Base-by-base conservation (phyloP, 2,113 vertebrate genomes). In the Oreotrochilus melanogaster region DNA sequence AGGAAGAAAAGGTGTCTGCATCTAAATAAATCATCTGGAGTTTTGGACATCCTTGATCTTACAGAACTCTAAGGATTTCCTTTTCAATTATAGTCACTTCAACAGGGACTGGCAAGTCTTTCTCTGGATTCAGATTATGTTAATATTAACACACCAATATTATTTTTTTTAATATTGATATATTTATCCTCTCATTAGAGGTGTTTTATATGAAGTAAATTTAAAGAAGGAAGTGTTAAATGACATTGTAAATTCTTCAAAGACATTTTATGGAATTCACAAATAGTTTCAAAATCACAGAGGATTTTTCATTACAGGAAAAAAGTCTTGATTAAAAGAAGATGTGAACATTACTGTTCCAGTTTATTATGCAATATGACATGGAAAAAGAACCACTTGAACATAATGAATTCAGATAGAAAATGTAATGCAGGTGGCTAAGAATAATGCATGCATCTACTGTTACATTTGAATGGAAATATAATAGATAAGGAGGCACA, bases 141-240 rank as follows among this genome's bases (percentile, higher is more conserved):
- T 80, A 72, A 66, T 73, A 84, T 56, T 91, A 88, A 72, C 42
- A 76, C 50, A 28, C 28, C 58, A 76, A 75, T 11, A 50, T 18
- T 76, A 89, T n/a, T 73, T 66, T 28, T 64, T 66, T 10, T 72
- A 85, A 48, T 58, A 58, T 58, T 53, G 37, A 79, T 57, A 64
- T 79, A 92, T 93, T 85, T 93, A 72, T 39, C 24, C 13, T 65
- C 3, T 65, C 39, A 31, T 89, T 85, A 89, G 86, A 85, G 42
- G 45, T 83, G 27, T 42, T 88, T 94, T 73, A 65, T 83, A 66
- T 31, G 16, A 90, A 85, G 56, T 60, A 67, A 39, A 82, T 88
- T 79, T 80, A 93, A 88, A 93, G 47, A 73, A 80, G 67, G 18
- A 86, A 61, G 7, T 64, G 50, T 71, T 90, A 91, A 92, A 66